Percentiles rank a stretch among this genome's conserved stretches.
Conservation (phyloP, 2,113 vertebrate species). For the Eira barbara region DNA sequence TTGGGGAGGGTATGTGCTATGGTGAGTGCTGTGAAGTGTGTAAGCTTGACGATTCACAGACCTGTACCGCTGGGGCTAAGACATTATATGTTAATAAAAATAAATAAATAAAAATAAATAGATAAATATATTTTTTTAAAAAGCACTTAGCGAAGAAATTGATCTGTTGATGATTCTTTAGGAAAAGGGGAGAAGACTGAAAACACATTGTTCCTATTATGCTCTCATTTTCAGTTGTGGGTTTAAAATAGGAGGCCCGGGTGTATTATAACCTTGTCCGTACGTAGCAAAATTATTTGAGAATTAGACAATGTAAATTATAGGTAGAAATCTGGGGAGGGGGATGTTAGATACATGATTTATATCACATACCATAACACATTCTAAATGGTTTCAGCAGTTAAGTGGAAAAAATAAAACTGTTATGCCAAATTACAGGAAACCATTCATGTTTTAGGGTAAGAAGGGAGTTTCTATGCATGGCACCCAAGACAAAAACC, state of each 20-base stretch:
- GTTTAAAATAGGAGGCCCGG: background rate
- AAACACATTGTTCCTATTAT: background rate
- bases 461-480: background rate
- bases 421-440: background rate
- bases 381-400: background rate
- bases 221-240: background rate
- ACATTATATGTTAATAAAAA: too few relatives aligned
- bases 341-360: background rate
- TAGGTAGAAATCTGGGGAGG: background rate
- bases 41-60: too few relatives aligned
- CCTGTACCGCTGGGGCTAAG: too few relatives aligned
- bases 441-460: background rate
- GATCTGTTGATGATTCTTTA: background rate
- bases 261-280: background rate
- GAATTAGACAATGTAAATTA: background rate
- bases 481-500: background rate
- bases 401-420: background rate
- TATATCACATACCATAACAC: background rate
- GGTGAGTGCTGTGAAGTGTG: too few relatives aligned
- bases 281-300: background rate
- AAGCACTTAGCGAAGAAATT: background rate
- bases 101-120: too few relatives aligned
- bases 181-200: background rate
- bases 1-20: too few relatives aligned
- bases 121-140: background rate